These are phyloP conservation scores for Antheraea mylitta DNA, from an alignment of 1,140 invertebrate genomes.

Conservation along the genomic window DNA sequence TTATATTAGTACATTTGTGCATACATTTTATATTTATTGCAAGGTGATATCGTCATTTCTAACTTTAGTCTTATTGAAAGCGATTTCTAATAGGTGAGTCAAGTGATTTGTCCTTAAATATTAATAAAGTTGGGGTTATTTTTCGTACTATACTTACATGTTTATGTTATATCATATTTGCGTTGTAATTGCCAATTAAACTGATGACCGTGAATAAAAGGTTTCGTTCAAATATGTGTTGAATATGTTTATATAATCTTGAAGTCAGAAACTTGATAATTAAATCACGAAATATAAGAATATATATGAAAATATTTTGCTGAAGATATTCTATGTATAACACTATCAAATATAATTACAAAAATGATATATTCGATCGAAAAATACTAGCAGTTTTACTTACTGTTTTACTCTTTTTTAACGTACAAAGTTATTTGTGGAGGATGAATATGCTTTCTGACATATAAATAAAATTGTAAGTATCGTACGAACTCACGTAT, in stretches of 20 bases:
- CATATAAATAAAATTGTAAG: too few relatives aligned
- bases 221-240: background rate
- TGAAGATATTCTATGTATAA: background rate
- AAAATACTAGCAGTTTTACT: background rate
- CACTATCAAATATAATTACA: background rate
- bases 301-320: too few relatives aligned
- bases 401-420: too few relatives aligned
- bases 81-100: slow-evolving; percentile 1
- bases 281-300: background rate
- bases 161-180: too few relatives aligned
- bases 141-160: too few relatives aligned
- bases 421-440: too few relatives aligned
- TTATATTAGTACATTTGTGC: background rate
- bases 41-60: background rate
- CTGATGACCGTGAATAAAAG: background rate
- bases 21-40: background rate
- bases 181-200: background rate
- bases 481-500: too few relatives aligned
- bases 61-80: background rate
- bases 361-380: background rate
- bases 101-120: slow-evolving; percentile 1
- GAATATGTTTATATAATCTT: too few relatives aligned
- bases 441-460: background rate
- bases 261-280: background rate
- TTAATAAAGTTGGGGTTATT: background rate